Base-by-base conservation (phyloP, 2,113 vertebrate genomes). In the Dasyprocta punctata region DNA sequence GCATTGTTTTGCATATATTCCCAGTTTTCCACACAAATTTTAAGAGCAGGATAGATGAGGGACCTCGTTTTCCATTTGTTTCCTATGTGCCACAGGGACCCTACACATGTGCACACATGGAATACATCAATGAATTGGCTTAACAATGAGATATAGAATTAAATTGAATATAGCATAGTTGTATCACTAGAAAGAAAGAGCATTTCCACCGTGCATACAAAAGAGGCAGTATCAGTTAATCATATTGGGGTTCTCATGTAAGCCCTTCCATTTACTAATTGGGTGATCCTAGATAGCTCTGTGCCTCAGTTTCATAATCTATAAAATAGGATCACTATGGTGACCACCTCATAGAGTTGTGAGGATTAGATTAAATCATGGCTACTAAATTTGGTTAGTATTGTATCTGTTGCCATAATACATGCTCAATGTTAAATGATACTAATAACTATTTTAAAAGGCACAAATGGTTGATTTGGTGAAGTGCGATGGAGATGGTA, bases 261-360 rank as follows among this genome's bases (percentile, higher is more conserved):
- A 47, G n/a, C 69, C 61, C 7, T 67, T 92, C 30, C 52, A 16
- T 38, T 80, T 41, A 47, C 26, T 38, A 28, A 75, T 20, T 60
- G 69, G 26, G 28, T 67, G 17, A 84, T 49, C 41, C 58, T 73
- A n/a, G 61, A 73, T 41, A 36, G 60, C 56, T 84, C 5, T 58
- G 36, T 60, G 91, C 12, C 89, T 95, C 47, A 13, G 63, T 65
- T 96, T 95, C 52, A 88, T 88, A 14, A 38, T 49, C 90, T 90
- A 80, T 78, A 49, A 33, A 49, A 17, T 49, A 22, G 82, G 67
- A 52, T 81, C 6, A 78, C 63, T 61, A 30, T 3, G 38, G 33
- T 30, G 69, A 73, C 7, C 67, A 14, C 33, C 38, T 89, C 8
- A 7, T 41, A 33, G 54, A 44, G 49, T n/a, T 75, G 54, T 80